A percentile compares a stretch with the other conserved stretches of the same genome.
phyloP scores from a whole-genome alignment of 2,113 vertebrate species.

The Caretta caretta region DNA sequence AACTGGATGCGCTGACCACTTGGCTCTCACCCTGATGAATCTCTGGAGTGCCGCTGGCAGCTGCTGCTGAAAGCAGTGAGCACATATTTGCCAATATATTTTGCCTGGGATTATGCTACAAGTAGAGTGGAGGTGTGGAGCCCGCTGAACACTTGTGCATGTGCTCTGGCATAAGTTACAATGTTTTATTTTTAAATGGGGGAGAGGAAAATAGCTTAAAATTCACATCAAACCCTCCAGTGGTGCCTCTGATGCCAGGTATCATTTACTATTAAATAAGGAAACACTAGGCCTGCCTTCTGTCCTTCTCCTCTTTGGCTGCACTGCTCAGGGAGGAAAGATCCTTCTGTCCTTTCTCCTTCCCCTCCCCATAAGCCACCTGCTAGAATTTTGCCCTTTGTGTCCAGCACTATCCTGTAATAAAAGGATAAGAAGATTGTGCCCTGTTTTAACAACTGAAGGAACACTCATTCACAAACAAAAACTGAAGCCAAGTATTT shows the following conservation, averaged over 20 bases:
- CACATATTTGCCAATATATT: not conserved
- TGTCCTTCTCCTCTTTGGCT: not conserved
- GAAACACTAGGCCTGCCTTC: not conserved
- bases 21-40: not conserved
- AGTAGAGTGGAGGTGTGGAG: not conserved
- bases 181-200: not conserved
- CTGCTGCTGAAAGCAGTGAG: not conserved
- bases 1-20: not conserved
- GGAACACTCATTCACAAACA: not conserved
- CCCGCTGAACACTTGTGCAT: not conserved
- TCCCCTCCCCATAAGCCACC: not conserved
- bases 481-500: constrained; percentile 1
- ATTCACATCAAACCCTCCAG: not conserved
- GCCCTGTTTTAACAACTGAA: not conserved
- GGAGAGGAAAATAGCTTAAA: not conserved
- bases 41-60: not conserved
- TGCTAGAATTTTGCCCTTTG: constrained; percentile 21
- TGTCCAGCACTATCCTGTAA: not conserved
- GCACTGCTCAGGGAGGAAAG: not conserved
- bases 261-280: not conserved
- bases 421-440: not conserved
- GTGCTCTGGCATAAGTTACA: not conserved
- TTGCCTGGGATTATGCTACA: not conserved
- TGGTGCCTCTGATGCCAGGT: not conserved
- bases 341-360: not conserved